These are phyloP conservation scores for Archilochus colubris DNA, from an alignment of 2,113 vertebrate species.

Conservation along the genomic window DNA sequence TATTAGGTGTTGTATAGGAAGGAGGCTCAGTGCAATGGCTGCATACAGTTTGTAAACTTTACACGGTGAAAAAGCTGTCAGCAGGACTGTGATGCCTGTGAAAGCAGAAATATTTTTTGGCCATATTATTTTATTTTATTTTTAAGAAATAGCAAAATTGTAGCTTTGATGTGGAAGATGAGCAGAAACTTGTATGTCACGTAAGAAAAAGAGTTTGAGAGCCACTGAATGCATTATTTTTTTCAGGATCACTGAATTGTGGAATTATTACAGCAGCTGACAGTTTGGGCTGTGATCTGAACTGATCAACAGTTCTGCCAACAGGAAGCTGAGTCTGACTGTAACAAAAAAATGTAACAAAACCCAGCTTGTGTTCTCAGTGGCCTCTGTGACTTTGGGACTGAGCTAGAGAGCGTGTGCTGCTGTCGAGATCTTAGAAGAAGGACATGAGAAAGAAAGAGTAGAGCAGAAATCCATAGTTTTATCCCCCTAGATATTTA, in stretches of 20 bases:
- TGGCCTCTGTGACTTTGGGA: not conserved
- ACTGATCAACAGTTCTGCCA: not conserved
- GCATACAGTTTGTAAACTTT: not conserved
- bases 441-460: not conserved
- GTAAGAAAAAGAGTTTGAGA: not conserved
- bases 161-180: not conserved
- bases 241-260: not conserved
- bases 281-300: not conserved
- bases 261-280: not conserved
- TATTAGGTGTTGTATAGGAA: not conserved
- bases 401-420: not conserved
- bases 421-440: not conserved
- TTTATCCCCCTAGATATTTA: not conserved
- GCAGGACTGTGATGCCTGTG: not conserved
- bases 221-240: not conserved
- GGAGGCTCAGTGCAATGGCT: not conserved
- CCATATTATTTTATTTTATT: not conserved
- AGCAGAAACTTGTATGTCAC: not conserved
- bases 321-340: not conserved
- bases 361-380: not conserved
- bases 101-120: not conserved
- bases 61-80: not conserved
- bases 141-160: not conserved
- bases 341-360: not conserved
- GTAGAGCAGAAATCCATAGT: not conserved